Evolutionary conservation across 2,797 vertebrate species (phyloP).

Genomic region (Petrocephalus schoutedeni): DNA sequence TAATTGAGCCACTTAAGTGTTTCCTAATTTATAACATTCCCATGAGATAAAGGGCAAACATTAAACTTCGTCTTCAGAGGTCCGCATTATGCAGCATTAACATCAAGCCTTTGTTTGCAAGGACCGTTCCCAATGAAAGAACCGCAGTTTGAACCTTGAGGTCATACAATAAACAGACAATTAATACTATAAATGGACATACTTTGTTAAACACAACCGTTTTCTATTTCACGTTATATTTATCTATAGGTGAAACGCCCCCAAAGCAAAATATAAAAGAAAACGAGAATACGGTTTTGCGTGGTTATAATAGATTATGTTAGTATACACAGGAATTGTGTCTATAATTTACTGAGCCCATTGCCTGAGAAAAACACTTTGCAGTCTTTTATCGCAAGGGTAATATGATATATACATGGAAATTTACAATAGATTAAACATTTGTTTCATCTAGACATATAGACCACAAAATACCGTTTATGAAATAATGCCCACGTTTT

Average conservation of each 20-base stretch:
- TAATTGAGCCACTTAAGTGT: slow-evolving; percentile 40
- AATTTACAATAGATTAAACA: neutral
- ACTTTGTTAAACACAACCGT: slow-evolving; percentile 55
- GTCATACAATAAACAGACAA: slow-evolving; percentile 67
- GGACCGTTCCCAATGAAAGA: slow-evolving; percentile 55
- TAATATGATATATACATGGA: neutral
- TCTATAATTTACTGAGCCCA: neutral
- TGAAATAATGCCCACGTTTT: neutral
- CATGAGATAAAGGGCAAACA: slow-evolving; percentile 59
- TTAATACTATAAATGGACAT: slow-evolving; percentile 66
- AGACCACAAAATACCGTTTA: neutral
- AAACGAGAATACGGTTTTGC: neutral
- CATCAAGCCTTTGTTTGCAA: slow-evolving; percentile 64
- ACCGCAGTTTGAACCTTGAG: slow-evolving; percentile 60
- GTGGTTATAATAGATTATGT: neutral
- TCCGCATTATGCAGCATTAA: slow-evolving; percentile 52
- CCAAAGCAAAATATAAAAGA: slow-evolving; percentile 4
- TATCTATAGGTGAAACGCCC: neutral
- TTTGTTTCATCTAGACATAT: neutral
- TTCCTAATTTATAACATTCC: slow-evolving; percentile 53
- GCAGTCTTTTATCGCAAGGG: neutral
- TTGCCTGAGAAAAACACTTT: neutral
- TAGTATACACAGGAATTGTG: neutral
- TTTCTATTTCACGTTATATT: slow-evolving; percentile 46
- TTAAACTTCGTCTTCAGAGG: slow-evolving; percentile 45